These are phyloP conservation scores for Psophia crepitans DNA, from an alignment of 2,113 vertebrate genomes.

Conservation along the genomic window DNA sequence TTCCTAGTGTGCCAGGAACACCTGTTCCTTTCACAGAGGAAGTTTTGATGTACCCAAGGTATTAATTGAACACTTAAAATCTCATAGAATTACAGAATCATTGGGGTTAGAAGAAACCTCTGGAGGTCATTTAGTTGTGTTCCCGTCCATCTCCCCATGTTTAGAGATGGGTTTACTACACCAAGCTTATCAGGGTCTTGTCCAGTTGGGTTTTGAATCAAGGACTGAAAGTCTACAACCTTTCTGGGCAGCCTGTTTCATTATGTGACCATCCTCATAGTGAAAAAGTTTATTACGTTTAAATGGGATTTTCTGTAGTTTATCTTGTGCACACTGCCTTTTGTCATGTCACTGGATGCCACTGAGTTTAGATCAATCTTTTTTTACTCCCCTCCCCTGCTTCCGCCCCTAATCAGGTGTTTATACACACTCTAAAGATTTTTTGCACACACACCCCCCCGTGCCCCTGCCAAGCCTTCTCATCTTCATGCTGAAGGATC, in stretches of 20 bases:
- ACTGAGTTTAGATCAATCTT: background rate
- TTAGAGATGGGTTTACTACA: background rate
- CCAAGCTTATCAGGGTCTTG: background rate
- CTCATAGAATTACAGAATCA: background rate
- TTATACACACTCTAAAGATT: background rate
- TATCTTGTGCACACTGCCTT: background rate
- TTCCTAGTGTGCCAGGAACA: background rate
- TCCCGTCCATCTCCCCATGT: background rate
- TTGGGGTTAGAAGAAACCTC: background rate
- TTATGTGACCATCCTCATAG: background rate
- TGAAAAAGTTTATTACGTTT: accelerated
- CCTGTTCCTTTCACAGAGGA: background rate
- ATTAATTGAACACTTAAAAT: background rate
- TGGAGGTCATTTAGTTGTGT: background rate
- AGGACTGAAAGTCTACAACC: background rate
- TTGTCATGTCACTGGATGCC: background rate
- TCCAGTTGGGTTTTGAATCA: background rate
- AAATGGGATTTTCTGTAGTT: background rate
- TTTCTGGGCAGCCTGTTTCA: background rate
- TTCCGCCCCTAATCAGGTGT: background rate
- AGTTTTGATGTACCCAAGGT: background rate
- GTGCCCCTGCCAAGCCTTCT: background rate
- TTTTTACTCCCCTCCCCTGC: background rate
- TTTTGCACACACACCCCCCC: background rate
- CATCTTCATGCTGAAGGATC: background rate